A percentile compares a stretch with the other conserved stretches of the same genome.
Evolutionary conservation across 2,113 vertebrate species (phyloP).

Genomic region (Ifrita kowaldi): DNA sequence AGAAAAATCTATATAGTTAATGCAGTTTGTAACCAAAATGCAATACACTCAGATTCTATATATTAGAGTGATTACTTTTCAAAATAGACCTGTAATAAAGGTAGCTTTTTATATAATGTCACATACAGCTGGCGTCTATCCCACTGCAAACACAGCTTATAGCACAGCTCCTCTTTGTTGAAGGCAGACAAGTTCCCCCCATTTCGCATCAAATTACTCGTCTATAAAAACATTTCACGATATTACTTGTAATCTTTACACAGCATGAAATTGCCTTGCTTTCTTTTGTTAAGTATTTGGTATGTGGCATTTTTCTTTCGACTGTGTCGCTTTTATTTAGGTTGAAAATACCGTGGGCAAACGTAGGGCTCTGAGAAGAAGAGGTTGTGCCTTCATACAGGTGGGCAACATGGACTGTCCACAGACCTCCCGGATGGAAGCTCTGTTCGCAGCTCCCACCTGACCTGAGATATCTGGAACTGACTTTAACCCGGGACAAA

Average conservation of each 20-base stretch:
- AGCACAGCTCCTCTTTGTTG: background rate
- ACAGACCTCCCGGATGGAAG: background rate
- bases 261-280: slow-evolving; percentile 25
- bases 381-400: background rate
- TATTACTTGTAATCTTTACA: background rate
- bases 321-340: background rate
- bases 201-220: background rate
- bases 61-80: background rate
- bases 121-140: background rate
- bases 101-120: background rate
- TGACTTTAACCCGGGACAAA: background rate
- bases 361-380: background rate
- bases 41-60: background rate
- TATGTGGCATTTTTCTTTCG: background rate
- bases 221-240: background rate
- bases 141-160: background rate
- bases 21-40: background rate
- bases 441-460: background rate
- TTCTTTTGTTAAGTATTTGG: background rate
- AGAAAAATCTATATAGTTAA: background rate
- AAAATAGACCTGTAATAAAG: background rate
- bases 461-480: background rate
- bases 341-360: background rate
- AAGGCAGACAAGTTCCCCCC: background rate
- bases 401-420: too few species aligned